Evolutionary conservation across 2,113 vertebrate species (phyloP).

Genomic region (Clarias batrachus): DNA sequence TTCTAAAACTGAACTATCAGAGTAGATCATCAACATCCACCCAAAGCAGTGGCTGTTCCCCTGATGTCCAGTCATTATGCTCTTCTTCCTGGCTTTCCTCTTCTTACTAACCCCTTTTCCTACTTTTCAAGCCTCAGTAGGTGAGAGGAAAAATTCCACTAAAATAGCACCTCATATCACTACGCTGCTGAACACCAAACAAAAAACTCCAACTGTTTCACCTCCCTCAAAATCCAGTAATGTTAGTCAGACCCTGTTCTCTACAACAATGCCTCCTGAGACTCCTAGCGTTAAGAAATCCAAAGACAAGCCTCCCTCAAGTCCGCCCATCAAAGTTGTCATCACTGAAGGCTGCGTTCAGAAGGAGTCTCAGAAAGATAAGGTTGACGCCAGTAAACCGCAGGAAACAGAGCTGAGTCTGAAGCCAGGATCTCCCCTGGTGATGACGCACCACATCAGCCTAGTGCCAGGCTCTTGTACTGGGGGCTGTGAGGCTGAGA

Average conservation of each 20-base stretch:
- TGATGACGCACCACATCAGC: constrained; percentile 75
- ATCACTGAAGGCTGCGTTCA: constrained; percentile 63
- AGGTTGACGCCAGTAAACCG: constrained; percentile 50
- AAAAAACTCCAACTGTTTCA: constrained; percentile 37
- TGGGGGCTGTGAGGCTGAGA: constrained; percentile 65
- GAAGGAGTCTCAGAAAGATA: constrained; percentile 40
- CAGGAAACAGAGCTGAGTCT: constrained; percentile 62
- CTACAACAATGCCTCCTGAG: constrained; percentile 44
- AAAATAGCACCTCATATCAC: constrained; percentile 47
- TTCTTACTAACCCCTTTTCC: constrained; percentile 68
- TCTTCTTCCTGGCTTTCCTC: constrained; percentile 69
- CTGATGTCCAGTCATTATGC: constrained; percentile 60
- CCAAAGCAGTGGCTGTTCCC: neutral
- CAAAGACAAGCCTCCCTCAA: constrained; percentile 42
- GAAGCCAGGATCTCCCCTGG: constrained; percentile 69
- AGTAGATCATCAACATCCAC: neutral
- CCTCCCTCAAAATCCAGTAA: constrained; percentile 56
- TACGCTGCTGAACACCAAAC: constrained; percentile 56
- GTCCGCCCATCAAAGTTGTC: constrained; percentile 65
- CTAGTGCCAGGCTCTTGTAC: constrained; percentile 65
- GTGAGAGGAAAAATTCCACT: constrained; percentile 64
- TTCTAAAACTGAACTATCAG: neutral
- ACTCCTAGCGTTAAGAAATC: constrained; percentile 27
- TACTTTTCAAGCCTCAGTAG: constrained; percentile 66
- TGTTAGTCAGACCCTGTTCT: constrained; percentile 52